Conservation (phyloP, 2,888 invertebrate species). For the Formica aserva region DNA sequence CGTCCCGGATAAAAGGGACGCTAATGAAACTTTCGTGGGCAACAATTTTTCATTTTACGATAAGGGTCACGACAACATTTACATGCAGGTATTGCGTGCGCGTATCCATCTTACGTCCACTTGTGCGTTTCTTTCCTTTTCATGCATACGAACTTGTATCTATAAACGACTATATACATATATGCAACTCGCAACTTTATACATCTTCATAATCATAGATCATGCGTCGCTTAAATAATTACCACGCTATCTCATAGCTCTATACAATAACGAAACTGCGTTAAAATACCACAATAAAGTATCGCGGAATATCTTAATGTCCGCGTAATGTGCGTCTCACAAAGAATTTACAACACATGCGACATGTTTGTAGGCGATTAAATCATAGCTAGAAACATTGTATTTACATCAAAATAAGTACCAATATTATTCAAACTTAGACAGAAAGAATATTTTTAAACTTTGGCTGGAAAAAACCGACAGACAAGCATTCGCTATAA, state of each 20-base stretch:
- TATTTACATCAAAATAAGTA: background rate
- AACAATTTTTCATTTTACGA: slow-evolving; percentile 50
- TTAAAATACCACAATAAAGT: slow-evolving; percentile 14
- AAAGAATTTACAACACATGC: slow-evolving; percentile 1
- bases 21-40: slow-evolving; percentile 57
- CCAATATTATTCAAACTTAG: background rate
- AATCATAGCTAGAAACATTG: background rate
- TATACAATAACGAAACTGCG: background rate
- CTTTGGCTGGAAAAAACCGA: background rate
- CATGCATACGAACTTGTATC: background rate
- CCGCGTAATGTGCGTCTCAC: background rate
- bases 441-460: background rate
- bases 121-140: background rate
- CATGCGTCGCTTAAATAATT: slow-evolving; percentile 35
- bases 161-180: background rate
- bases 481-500: background rate
- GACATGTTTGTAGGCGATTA: background rate
- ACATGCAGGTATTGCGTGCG: slow-evolving; percentile 54
- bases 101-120: slow-evolving; percentile 12
- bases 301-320: slow-evolving; percentile 22
- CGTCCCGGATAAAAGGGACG: slow-evolving; percentile 22
- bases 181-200: slow-evolving; percentile 7
- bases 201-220: slow-evolving; percentile 42
- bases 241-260: background rate
- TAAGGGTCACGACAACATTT: slow-evolving; percentile 55